Percentiles rank a stretch among this genome's conserved stretches.
phyloP scores from a whole-genome alignment of 2,113 vertebrate species.

The Indri indri region DNA sequence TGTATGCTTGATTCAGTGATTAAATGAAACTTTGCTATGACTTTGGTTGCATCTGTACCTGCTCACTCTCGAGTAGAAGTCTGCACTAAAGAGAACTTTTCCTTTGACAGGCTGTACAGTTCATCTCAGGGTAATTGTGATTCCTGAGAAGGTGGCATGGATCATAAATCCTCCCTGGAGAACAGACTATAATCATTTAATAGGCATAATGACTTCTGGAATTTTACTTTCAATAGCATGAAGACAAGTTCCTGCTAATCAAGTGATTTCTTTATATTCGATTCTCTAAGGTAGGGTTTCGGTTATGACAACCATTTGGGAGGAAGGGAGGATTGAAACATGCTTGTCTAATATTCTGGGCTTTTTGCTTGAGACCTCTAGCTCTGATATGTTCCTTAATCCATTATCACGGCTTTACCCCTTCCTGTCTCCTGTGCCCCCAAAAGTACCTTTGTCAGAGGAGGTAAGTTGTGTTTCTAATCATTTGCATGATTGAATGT shows the following conservation, averaged over 20 bases:
- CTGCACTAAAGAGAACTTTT: constrained; percentile 55
- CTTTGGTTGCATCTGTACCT: not conserved
- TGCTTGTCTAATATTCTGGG: not conserved
- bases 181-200: constrained; percentile 46
- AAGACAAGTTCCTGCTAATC: constrained; percentile 41
- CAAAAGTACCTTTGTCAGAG: constrained; percentile 35
- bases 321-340: constrained; percentile 50
- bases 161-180: constrained; percentile 44
- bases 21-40: not conserved
- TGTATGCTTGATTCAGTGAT: not conserved
- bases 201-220: constrained; percentile 46
- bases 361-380: constrained; percentile 2
- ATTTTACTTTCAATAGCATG: constrained; percentile 49
- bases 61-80: not conserved
- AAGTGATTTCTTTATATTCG: not conserved
- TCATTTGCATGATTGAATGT: constrained; percentile 30
- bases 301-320: not conserved
- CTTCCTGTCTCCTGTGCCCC: not conserved
- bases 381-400: constrained; percentile 56
- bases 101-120: constrained; percentile 21
- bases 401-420: constrained; percentile 21
- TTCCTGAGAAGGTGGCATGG: not conserved
- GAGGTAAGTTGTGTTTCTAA: constrained; percentile 78
- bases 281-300: not conserved
- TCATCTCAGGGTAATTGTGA: constrained; percentile 4